Base-by-base conservation (phyloP, 2,888 invertebrate species). In the Ecliptopera silaceata region DNA sequence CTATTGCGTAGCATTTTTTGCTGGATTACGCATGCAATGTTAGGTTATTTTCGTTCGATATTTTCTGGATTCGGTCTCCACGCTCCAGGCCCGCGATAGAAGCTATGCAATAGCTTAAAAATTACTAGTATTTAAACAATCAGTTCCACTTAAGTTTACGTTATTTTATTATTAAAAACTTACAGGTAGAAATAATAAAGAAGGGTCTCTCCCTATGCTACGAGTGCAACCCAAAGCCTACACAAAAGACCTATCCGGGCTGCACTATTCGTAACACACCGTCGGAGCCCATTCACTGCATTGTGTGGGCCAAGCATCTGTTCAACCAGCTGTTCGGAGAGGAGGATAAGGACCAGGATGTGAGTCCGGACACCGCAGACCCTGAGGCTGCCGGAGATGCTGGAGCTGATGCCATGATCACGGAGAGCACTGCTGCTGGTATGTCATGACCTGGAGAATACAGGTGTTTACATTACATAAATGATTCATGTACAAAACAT, bases 201-300 rank as follows among this genome's bases (percentile, higher is more conserved):
- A 96, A 97, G 80, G 96, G 96, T 1, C 72, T 96, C 1, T 98
- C 98, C 1, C 97, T 98, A 75, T 99, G 99, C 83, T 99, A 99
- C 73, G 99, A 99, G 83, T 99, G 99, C 80, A 95, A 95, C 50
- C 97, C 97, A 0, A 98, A 98, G 84, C 95, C 97, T 5, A 93
- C 95, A 13, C 97, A 97, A 77, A 98, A 98, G 81, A 95, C 97
- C 4, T 99, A 95, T 87, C 99, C 99, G 0, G 98, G 99, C 0
- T 99, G 99, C 82, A 99, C 99, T 1, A 99, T 99, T 68, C 93
- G 99, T 38, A 99, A 99, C 81, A 99, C 99, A 0, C 99, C 99
- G 0, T 99, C 98, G 0, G 99, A 99, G 82, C 98, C 98, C 0
- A 98, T 99, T 69, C 99, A 99, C 86, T 99, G 99, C 82, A 98